A percentile compares a stretch with the other conserved stretches of the same genome.
phyloP scores from a whole-genome alignment of 37 sponge, comb jelly and placozoan species.

The Oopsacas minuta region DNA sequence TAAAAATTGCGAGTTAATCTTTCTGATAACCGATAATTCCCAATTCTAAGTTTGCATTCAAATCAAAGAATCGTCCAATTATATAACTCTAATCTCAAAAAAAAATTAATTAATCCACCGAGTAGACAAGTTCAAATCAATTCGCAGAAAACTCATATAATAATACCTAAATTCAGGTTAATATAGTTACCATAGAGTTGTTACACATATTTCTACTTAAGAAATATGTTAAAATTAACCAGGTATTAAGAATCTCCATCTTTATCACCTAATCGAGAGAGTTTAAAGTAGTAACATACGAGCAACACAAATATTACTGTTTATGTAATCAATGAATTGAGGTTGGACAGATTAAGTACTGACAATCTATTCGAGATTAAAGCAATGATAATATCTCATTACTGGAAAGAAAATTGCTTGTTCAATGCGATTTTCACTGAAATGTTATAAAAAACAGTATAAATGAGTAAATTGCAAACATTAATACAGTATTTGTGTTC shows the following conservation, averaged over 20 bases:
- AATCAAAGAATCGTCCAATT: not conserved
- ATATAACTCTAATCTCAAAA: not conserved
- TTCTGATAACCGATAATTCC: not conserved
- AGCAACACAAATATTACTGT: not conserved
- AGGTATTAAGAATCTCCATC: too few relatives aligned
- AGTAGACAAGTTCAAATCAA: not conserved
- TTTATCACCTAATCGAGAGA: not conserved
- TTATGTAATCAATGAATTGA: not conserved
- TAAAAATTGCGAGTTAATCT: not conserved
- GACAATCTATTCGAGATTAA: not conserved
- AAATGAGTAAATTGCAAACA: too few relatives aligned
- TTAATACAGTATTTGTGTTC: not conserved
- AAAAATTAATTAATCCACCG: not conserved
- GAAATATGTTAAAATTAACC: too few relatives aligned
- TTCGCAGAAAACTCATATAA: too few relatives aligned
- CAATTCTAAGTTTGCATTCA: not conserved
- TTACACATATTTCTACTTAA: too few relatives aligned
- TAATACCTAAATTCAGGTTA: too few relatives aligned
- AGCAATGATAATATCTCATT: too few relatives aligned
- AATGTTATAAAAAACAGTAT: too few relatives aligned
- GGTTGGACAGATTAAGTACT: not conserved
- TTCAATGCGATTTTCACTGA: too few relatives aligned
- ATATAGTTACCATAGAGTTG: too few relatives aligned
- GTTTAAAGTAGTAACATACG: not conserved
- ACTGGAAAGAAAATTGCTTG: too few relatives aligned